Percentiles rank a stretch among this genome's conserved stretches.
Conservation (phyloP, 2,888 invertebrate genomes). For the Andrena marginata region DNA sequence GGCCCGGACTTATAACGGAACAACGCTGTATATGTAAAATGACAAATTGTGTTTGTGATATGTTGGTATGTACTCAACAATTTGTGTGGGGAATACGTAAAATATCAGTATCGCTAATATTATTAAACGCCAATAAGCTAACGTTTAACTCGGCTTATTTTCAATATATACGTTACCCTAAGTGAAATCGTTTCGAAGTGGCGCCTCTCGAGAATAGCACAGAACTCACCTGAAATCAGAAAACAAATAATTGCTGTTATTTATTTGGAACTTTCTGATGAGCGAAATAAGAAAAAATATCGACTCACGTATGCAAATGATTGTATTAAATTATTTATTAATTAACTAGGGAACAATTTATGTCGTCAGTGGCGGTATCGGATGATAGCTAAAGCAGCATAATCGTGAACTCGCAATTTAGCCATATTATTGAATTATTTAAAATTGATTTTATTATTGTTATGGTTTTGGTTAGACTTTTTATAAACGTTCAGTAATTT, state of each 20-base stretch:
- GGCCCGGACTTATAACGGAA: too few relatives aligned
- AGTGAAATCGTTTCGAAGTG: constrained; percentile 37
- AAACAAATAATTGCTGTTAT: constrained; percentile 11
- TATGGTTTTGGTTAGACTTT: too few relatives aligned
- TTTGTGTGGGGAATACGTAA: too few relatives aligned
- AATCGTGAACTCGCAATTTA: background rate
- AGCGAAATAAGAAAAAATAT: too few relatives aligned
- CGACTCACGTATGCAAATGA: background rate
- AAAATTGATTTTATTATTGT: too few relatives aligned
- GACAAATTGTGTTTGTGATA: too few relatives aligned
- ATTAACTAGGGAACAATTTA: background rate
- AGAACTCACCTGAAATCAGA: constrained; percentile 67
- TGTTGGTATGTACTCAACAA: too few relatives aligned
- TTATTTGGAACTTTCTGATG: background rate
- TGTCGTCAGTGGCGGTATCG: background rate
- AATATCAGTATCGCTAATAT: too few relatives aligned
- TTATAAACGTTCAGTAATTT: too few relatives aligned
- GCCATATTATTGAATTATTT: too few relatives aligned
- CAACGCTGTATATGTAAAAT: too few relatives aligned
- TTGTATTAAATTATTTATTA: background rate
- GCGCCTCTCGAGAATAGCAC: constrained; percentile 40
- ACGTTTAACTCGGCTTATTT: background rate
- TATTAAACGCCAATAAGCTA: background rate
- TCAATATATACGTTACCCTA: constrained; percentile 59
- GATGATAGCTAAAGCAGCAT: too few relatives aligned